These are phyloP conservation scores for Craseonycteris thonglongyai DNA, from an alignment of 2,113 vertebrate genomes.

Conservation along the genomic window DNA sequence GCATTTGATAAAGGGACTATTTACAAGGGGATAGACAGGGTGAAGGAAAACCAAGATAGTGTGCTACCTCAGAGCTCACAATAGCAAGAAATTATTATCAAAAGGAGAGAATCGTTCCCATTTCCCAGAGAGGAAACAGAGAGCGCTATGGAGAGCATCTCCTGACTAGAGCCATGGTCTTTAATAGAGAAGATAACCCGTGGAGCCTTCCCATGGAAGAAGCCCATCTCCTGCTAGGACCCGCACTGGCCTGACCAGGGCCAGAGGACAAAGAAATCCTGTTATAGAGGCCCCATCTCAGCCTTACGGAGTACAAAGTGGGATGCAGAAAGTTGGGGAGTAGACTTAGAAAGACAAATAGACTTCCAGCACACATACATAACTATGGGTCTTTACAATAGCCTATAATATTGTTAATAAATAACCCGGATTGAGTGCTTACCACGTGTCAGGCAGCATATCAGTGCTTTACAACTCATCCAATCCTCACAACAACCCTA, in stretches of 20 bases:
- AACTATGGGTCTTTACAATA: background rate
- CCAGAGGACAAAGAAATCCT: background rate
- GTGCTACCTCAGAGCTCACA: background rate
- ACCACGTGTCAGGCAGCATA: background rate
- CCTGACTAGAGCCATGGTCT: background rate
- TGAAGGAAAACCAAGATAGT: constrained; percentile 3
- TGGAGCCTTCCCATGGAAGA: background rate
- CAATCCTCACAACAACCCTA: background rate
- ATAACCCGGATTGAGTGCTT: background rate
- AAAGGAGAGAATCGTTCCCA: background rate
- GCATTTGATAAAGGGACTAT: constrained; percentile 12
- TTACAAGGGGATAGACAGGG: background rate
- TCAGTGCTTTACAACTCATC: background rate
- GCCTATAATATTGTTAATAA: background rate
- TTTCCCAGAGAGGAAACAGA: background rate
- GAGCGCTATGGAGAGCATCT: background rate
- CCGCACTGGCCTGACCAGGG: background rate
- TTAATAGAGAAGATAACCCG: background rate
- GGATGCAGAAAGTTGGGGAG: background rate
- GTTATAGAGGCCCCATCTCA: background rate
- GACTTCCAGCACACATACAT: background rate
- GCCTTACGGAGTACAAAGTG: no score
- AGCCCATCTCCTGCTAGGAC: background rate
- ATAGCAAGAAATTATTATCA: background rate
- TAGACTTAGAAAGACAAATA: background rate